A percentile compares a stretch with the other conserved stretches of the same genome.
phyloP scores from a whole-genome alignment of 2,113 vertebrate genomes.

The Hemiprocne comata region DNA sequence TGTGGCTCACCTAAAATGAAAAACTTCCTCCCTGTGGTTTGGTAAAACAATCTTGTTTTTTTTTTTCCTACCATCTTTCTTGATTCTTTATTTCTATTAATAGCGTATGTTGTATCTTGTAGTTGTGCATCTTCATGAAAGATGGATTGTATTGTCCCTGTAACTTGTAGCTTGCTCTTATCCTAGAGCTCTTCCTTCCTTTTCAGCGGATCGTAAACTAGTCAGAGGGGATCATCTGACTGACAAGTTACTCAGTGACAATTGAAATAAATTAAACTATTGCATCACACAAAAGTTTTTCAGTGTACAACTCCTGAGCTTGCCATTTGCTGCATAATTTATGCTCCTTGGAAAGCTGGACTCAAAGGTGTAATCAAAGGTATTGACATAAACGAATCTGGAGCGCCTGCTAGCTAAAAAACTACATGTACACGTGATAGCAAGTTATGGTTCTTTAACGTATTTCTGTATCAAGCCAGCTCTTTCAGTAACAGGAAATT shows the following conservation, averaged over 20 bases:
- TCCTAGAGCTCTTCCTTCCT: background rate
- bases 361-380: background rate
- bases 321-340: background rate
- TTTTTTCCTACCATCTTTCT: background rate
- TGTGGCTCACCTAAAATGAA: background rate
- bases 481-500: slow-evolving; percentile 27
- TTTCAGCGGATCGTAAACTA: background rate
- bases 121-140: background rate
- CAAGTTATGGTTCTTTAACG: background rate
- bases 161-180: background rate
- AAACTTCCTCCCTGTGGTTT: background rate
- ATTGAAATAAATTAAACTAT: slow-evolving; percentile 10
- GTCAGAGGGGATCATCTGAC: background rate
- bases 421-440: background rate
- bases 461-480: background rate
- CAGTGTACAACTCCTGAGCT: background rate
- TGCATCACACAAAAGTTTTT: background rate
- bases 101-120: background rate
- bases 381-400: slow-evolving; percentile 8
- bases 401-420: background rate
- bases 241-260: background rate
- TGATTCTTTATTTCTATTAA: background rate
- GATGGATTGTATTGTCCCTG: background rate
- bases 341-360: slow-evolving; percentile 17
- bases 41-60: background rate